phyloP scores from a whole-genome alignment of 2,797 vertebrate genomes.

The Gastrophryne carolinensis region DNA sequence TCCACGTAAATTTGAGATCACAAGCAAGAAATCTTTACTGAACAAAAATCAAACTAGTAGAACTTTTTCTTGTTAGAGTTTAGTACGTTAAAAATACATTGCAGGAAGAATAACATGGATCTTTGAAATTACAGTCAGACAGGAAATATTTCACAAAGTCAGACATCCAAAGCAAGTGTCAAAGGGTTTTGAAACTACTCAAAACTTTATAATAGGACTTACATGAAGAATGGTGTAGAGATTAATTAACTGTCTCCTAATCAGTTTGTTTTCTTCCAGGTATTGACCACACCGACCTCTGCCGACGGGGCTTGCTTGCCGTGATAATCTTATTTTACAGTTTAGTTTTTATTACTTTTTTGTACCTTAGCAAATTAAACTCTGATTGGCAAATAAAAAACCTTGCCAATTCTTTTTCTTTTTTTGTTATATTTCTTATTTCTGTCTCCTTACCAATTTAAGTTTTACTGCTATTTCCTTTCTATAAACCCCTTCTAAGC shows the following conservation, averaged over 20 bases:
- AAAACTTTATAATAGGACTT: not conserved
- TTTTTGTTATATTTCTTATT: no score
- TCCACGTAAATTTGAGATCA: no score
- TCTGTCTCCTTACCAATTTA: no score
- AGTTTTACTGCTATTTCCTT: no score
- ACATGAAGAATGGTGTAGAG: not conserved
- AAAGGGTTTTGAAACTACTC: not conserved
- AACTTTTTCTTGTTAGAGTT: not conserved
- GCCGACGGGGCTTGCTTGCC: no score
- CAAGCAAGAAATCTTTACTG: not conserved
- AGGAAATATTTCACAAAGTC: not conserved
- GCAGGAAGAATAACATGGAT: not conserved
- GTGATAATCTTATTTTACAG: no score
- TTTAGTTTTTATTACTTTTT: no score
- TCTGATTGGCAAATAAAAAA: no score
- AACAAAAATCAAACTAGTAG: not conserved
- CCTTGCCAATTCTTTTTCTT: no score
- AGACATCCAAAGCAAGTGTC: not conserved
- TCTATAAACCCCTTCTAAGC: no score
- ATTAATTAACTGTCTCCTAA: not conserved
- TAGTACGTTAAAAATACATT: not conserved
- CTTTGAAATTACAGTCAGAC: not conserved
- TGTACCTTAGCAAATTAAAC: no score
- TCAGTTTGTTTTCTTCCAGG: not conserved
- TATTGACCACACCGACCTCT: not conserved